Conservation (phyloP, 2,888 invertebrate species). For the Cephus sareptanus region DNA sequence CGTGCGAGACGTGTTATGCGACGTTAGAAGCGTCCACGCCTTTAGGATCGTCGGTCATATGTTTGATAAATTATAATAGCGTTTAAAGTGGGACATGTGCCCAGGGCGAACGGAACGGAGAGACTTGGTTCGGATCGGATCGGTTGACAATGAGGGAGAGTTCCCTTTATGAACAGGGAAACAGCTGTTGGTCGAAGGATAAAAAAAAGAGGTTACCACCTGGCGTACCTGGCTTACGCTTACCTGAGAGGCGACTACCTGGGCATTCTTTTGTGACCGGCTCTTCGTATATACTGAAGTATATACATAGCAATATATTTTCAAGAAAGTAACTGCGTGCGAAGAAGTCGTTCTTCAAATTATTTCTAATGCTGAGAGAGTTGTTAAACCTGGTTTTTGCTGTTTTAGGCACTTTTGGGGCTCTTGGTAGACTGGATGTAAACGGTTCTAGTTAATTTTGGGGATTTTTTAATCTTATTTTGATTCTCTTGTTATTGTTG, state of each 20-base stretch:
- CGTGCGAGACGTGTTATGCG: background rate
- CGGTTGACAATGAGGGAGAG: slow-evolving; percentile 58
- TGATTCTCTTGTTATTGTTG: background rate
- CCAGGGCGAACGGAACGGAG: slow-evolving; percentile 22
- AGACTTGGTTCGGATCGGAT: slow-evolving; percentile 27
- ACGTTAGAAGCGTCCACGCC: background rate
- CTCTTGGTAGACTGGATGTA: background rate
- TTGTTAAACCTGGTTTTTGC: background rate
- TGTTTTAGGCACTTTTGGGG: background rate
- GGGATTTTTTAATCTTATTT: background rate
- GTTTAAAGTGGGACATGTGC: slow-evolving; percentile 55
- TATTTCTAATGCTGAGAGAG: background rate
- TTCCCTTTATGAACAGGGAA: slow-evolving; percentile 56
- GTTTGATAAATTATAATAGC: slow-evolving; percentile 38
- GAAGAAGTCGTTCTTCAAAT: background rate
- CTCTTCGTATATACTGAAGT: background rate
- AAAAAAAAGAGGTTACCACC: slow-evolving; percentile 61
- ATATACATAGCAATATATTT: background rate
- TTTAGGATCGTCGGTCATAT: slow-evolving; percentile 3
- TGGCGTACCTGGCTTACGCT: slow-evolving; percentile 61
- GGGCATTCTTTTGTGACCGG: slow-evolving; percentile 54
- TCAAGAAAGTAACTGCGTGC: background rate
- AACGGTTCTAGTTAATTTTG: background rate
- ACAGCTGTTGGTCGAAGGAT: slow-evolving; percentile 61
- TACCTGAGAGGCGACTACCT: slow-evolving; percentile 52